These are phyloP conservation scores for Clarias platycephalus DNA, from an alignment of 2,797 vertebrate genomes.

Conservation along the genomic window DNA sequence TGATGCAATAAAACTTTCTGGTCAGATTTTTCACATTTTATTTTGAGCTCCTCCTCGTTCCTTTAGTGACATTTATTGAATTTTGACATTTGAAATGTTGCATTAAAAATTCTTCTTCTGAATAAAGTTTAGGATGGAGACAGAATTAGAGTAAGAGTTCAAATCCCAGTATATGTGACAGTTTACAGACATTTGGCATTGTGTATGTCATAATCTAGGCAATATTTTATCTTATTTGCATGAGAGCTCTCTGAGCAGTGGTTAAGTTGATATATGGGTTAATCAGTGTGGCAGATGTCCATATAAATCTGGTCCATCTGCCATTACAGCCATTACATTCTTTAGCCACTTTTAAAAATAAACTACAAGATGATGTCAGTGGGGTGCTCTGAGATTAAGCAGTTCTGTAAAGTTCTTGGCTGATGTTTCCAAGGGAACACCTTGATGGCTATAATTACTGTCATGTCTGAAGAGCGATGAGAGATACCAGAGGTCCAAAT, in stretches of 20 bases:
- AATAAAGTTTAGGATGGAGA: background rate
- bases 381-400: conserved; percentile 77
- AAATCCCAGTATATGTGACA: conserved; percentile 39
- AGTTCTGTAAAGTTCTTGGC: conserved; percentile 75
- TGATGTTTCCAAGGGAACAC: conserved; percentile 85
- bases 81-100: background rate
- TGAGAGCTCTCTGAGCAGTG: conserved; percentile 77
- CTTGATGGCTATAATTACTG: conserved; percentile 98
- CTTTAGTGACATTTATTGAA: background rate
- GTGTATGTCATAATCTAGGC: conserved; percentile 60
- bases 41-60: background rate
- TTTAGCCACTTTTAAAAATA: conserved; percentile 89
- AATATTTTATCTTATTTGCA: conserved; percentile 76
- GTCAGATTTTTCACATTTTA: background rate
- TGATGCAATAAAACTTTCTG: background rate
- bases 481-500: conserved; percentile 94
- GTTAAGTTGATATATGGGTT: conserved; percentile 82
- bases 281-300: conserved; percentile 65
- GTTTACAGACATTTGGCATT: conserved; percentile 48
- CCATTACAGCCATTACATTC: conserved; percentile 88
- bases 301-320: conserved; percentile 80
- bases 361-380: conserved; percentile 87
- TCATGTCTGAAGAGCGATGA: conserved; percentile 90
- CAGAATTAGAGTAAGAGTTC: conserved; percentile 21
- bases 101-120: background rate